These are phyloP conservation scores for Lordiphosa clarofinis DNA, from an alignment of 1,140 invertebrate species.

Conservation along the genomic window DNA sequence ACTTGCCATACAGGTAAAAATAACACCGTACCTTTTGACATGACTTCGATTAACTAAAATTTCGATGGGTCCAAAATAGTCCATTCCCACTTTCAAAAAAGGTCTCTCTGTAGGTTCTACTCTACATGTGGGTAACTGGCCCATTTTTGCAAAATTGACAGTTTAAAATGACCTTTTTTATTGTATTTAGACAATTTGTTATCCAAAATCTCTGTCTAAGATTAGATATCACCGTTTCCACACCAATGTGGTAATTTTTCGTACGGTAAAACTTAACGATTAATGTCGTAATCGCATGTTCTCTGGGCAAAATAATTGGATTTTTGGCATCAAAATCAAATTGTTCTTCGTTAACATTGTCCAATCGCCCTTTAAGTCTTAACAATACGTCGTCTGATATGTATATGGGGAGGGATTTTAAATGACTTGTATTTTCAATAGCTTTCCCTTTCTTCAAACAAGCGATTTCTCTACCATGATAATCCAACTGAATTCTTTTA, in stretches of 20 bases:
- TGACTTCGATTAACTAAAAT: constrained; percentile 46
- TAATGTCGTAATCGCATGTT: constrained; percentile 2
- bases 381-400: no score
- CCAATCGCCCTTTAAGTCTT: constrained; percentile 8
- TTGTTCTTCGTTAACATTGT: constrained; percentile 8
- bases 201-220: no score
- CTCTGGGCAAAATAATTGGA: constrained; percentile 1
- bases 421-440: no score
- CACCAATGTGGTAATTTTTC: constrained; percentile 21
- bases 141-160: no score
- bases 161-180: no score
- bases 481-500: constrained; percentile 6
- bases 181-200: no score
- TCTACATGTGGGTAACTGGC: no score
- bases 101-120: no score
- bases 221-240: constrained; percentile 4
- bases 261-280: constrained; percentile 29
- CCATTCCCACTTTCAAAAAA: no score
- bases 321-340: constrained; percentile 2
- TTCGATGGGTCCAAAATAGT: no score
- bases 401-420: no score
- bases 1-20: constrained; percentile 78
- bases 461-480: not conserved
- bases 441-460: not conserved
- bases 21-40: constrained; percentile 69